Evolutionary conservation across 2,888 invertebrate genomes (phyloP), one percentile per base, ranked within the genome.

Genomic region (Dryomyza anilis): DNA sequence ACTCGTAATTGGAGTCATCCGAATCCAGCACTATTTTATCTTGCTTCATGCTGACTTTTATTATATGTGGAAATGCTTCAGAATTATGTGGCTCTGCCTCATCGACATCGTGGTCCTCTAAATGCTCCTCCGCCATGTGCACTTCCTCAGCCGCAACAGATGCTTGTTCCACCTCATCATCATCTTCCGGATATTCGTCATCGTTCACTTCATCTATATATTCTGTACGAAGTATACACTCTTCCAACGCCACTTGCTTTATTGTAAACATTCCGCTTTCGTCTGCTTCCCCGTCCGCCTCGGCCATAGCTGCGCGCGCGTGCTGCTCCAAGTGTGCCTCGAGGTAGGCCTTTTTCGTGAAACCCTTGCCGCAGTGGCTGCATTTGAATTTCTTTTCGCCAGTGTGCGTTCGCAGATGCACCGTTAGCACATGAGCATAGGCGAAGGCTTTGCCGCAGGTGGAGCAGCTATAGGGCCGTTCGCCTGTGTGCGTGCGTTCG

Each of bases 401-500:
- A 0, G 83, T 83, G 61, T 83, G 83, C 0, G 80, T 81, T 10
- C 79, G 74, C 33, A 77, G 67, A 21, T 83, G 83, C 25, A 80
- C 81, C 2, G 80, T 78, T 0, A 83, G 70, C 0, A 83, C 83
- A 63, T 83, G 83, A 2, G 82, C 78, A 39, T 83, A 83, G 16
- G 83, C 83, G 64, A 83, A 83, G 1, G 77, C 73, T 67, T 83
- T 83, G 21, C 76, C 74, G 66, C 83, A 83, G 29, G 80, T 80
- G 50, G 70, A 63, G 48, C 83, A 83, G 2, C 69, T 67, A 36
- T 83, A 83, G 0, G 83, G 83, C 2, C 83, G 72, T 53, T 83
- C 83, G 0, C 83, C 83, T 1, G 83, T 83, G 53, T 83, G 83
- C 0, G 82, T 83, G 16, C 84, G 76, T 64, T 83, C 84, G 57